Evolutionary conservation across 2,888 invertebrate genomes (phyloP).

Genomic region (Ophion ellenae): DNA sequence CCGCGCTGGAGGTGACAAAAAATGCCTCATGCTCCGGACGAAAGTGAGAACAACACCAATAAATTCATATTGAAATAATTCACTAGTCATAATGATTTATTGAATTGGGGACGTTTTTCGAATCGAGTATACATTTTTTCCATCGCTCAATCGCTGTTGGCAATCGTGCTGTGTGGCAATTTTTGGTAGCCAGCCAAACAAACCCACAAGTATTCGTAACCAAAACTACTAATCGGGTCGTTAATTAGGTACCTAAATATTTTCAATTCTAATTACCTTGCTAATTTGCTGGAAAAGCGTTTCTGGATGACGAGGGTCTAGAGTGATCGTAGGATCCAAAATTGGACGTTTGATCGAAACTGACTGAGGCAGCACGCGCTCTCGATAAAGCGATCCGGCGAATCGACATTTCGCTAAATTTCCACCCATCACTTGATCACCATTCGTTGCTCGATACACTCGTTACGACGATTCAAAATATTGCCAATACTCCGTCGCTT

Average conservation of each 20-base stretch:
- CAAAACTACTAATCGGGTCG: neutral
- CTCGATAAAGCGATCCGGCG: constrained; percentile 46
- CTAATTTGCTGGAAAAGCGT: constrained; percentile 22
- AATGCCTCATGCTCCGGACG: too few relatives aligned
- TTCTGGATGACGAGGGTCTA: constrained; percentile 11
- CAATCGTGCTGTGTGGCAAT: too few relatives aligned
- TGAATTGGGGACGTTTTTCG: too few relatives aligned
- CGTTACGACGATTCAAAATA: neutral
- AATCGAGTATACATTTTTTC: too few relatives aligned
- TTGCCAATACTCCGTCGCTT: neutral
- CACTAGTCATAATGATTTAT: too few relatives aligned
- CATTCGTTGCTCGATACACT: neutral
- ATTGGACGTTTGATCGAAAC: constrained; percentile 36
- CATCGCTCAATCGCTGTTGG: too few relatives aligned
- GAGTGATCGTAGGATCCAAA: constrained; percentile 26
- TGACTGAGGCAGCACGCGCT: constrained; percentile 56
- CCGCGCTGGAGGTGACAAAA: neutral
- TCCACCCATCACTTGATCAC: constrained; percentile 26
- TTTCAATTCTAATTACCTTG: constrained; percentile 13
- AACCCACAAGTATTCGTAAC: neutral
- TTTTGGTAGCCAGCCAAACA: neutral
- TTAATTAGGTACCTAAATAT: neutral
- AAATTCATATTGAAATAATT: too few relatives aligned
- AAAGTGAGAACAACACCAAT: too few relatives aligned
- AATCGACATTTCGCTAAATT: constrained; percentile 51